A percentile compares a stretch with the other conserved stretches of the same genome.
phyloP scores from a whole-genome alignment of 2,113 vertebrate genomes.

The Aphelocoma coerulescens region DNA sequence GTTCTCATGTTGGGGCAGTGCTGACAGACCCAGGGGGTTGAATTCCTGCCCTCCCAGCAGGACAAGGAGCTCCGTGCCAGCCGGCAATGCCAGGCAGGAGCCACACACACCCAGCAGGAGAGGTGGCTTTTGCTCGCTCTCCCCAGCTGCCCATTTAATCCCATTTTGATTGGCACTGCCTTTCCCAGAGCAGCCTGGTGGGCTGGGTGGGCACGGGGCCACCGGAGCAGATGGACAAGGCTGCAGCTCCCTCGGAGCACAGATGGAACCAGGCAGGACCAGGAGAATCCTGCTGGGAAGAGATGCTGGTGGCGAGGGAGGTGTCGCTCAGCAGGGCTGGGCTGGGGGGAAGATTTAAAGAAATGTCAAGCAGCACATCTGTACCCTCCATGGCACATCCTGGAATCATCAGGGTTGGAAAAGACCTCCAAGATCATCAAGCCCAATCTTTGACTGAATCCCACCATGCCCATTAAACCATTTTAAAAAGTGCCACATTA shows the following conservation, averaged over 20 bases:
- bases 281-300: neutral
- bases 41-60: neutral
- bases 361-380: neutral
- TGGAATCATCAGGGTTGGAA: neutral
- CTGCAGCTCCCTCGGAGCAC: neutral
- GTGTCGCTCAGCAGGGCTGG: fast-evolving
- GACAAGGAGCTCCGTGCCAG: neutral
- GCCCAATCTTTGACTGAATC: too few relatives aligned
- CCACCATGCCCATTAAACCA: too few relatives aligned
- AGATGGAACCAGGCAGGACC: neutral
- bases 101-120: neutral
- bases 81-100: neutral
- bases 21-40: neutral
- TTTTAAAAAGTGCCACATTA: too few relatives aligned
- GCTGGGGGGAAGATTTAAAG: neutral
- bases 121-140: neutral
- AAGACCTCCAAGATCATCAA: neutral
- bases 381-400: neutral
- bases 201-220: neutral
- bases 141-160: neutral
- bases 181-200: neutral
- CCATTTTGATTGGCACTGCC: neutral
- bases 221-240: neutral
- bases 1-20: neutral
- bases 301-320: neutral